Conservation (phyloP, 1,140 invertebrate genomes). For the Dermatophagoides farinae region DNA sequence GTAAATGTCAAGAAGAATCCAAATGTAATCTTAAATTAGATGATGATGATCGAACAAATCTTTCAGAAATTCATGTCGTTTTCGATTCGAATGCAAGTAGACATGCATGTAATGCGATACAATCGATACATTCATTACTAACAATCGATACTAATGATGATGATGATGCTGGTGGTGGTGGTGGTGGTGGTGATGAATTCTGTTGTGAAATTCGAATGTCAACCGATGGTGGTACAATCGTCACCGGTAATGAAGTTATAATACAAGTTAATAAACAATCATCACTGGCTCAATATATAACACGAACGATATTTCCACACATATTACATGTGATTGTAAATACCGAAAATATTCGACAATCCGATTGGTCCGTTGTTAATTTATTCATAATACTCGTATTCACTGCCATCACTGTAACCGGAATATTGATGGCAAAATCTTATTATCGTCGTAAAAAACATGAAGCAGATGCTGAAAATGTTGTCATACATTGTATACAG, state of each 20-base stretch:
- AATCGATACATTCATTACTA: neutral
- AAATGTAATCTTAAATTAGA: neutral
- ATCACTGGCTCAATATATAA: neutral
- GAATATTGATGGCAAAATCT: neutral
- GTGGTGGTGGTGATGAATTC: neutral
- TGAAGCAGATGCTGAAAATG: neutral
- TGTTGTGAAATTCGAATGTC: neutral
- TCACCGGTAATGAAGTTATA: neutral
- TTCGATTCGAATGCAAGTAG: neutral
- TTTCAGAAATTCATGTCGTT: neutral
- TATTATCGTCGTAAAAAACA: neutral
- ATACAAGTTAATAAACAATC: neutral
- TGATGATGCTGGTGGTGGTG: neutral
- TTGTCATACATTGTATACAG: constrained; percentile 11
- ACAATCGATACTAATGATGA: neutral
- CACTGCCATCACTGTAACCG: neutral
- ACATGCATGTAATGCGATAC: neutral
- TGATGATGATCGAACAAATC: neutral
- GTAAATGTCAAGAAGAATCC: neutral
- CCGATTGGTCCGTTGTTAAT: neutral
- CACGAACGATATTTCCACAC: neutral
- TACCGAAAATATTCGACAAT: neutral
- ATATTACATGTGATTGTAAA: neutral
- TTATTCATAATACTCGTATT: neutral
- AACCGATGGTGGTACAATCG: neutral